Conservation (phyloP, 2,113 vertebrate species). For the Morone saxatilis region DNA sequence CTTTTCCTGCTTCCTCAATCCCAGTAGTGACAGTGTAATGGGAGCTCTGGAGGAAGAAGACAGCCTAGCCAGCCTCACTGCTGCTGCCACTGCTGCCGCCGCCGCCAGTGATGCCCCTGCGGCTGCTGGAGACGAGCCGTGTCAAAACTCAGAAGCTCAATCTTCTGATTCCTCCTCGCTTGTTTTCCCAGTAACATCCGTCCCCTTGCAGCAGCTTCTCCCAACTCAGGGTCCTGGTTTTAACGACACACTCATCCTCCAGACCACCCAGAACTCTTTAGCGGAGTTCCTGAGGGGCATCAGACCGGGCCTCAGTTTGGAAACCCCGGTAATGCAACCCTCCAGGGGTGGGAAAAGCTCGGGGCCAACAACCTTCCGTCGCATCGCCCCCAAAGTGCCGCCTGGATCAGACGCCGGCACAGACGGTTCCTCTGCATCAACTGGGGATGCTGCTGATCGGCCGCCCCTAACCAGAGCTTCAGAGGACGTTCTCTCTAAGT, state of each 20-base stretch:
- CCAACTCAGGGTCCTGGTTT: constrained; percentile 86
- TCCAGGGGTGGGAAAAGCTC: constrained; percentile 53
- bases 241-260: constrained; percentile 90
- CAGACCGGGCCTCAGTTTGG: constrained; percentile 87
- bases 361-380: constrained; percentile 88
- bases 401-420: constrained; percentile 66
- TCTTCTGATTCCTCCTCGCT: constrained; percentile 80
- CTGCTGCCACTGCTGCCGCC: constrained; percentile 80
- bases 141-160: background rate
- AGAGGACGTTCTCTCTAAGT: constrained; percentile 95
- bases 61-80: constrained; percentile 69
- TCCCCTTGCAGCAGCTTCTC: constrained; percentile 80
- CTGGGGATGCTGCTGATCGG: constrained; percentile 59
- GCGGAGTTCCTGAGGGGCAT: constrained; percentile 77
- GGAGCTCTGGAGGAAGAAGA: constrained; percentile 69
- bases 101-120: constrained; percentile 84
- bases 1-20: constrained; percentile 80
- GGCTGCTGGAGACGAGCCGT: constrained; percentile 64
- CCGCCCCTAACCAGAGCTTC: constrained; percentile 91
- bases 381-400: constrained; percentile 93
- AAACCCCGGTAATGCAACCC: constrained; percentile 83
- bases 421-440: constrained; percentile 71
- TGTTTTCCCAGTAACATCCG: constrained; percentile 64
- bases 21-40: constrained; percentile 61
- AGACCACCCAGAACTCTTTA: constrained; percentile 85